Percentiles rank a stretch among this genome's conserved stretches.
Conservation (phyloP, 2,113 vertebrate genomes). For the Tragelaphus scriptus region DNA sequence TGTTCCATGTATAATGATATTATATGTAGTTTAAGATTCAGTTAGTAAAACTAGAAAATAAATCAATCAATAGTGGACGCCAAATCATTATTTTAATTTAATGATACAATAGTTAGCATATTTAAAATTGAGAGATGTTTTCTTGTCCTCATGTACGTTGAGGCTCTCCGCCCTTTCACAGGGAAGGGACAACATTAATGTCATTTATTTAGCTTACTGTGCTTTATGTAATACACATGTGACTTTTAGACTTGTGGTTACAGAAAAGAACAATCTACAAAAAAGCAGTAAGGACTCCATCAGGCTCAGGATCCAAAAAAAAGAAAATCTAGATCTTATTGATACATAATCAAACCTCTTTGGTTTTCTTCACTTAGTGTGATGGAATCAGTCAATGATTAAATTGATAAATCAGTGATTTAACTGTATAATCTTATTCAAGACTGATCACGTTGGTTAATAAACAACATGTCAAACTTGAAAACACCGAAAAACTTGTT, state of each 20-base stretch:
- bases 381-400: background rate
- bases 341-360: background rate
- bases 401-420: background rate
- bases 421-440: background rate
- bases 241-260: background rate
- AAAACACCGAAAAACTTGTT: background rate
- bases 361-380: background rate
- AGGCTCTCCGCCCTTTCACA: background rate
- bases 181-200: background rate
- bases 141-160: background rate
- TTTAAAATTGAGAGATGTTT: background rate
- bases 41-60: background rate
- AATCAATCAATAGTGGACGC: background rate
- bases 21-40: background rate
- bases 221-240: background rate
- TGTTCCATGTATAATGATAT: background rate
- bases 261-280: background rate
- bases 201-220: background rate
- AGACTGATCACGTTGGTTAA: background rate
- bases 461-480: background rate
- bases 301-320: background rate
- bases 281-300: background rate
- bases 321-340: background rate
- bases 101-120: background rate
- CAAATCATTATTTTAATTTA: background rate